A percentile compares a stretch with the other conserved stretches of the same genome.
Conservation (phyloP, 1,140 invertebrate species). For the Drosophila bocki region DNA sequence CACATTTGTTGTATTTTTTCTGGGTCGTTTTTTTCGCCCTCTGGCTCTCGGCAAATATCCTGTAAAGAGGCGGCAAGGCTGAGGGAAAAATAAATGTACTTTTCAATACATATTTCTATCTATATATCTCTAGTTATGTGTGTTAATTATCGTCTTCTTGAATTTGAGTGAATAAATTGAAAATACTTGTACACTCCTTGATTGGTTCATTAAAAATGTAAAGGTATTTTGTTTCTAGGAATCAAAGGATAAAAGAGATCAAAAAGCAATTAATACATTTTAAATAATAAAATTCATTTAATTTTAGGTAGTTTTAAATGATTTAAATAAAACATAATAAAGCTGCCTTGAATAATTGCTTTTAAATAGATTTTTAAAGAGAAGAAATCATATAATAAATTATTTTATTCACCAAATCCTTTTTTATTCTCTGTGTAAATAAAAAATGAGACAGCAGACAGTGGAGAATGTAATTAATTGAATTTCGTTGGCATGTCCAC, state of each 20-base stretch:
- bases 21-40: neutral
- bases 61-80: conserved; percentile 14
- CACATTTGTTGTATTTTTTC: conserved; percentile 49
- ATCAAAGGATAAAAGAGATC: neutral
- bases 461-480: conserved; percentile 76
- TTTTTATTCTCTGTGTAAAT: neutral
- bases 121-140: neutral
- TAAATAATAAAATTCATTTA: neutral
- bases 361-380: neutral
- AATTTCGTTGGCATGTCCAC: conserved; percentile 61
- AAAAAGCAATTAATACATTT: neutral
- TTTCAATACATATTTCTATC: neutral
- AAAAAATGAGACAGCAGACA: neutral
- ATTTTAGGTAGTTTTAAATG: neutral
- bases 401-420: neutral
- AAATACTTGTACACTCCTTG: neutral
- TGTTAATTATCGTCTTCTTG: neutral
- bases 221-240: neutral
- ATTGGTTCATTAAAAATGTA: neutral
- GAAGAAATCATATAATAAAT: neutral
- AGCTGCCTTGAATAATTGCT: neutral
- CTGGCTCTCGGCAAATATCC: conserved; percentile 9
- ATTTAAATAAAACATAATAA: neutral
- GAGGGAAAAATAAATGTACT: neutral
- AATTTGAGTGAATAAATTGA: neutral